Evolutionary conservation across 2,888 invertebrate genomes (phyloP).

Genomic region (Habroteleia sp.): DNA sequence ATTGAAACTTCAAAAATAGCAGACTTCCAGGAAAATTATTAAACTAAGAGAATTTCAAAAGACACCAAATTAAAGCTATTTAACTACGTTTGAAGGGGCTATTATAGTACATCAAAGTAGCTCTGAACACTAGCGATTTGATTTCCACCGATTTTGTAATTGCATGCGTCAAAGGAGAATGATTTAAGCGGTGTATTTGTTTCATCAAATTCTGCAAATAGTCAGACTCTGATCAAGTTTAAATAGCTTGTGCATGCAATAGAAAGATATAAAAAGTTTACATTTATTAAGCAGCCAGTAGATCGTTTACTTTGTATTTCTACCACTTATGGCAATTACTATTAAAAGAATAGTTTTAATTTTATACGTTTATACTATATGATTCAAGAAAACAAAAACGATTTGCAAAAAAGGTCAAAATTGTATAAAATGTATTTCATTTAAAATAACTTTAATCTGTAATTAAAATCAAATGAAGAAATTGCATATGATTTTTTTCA

Average conservation of each 20-base stretch:
- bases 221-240: constrained; percentile 48
- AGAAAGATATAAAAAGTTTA: constrained; percentile 26
- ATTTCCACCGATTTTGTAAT: constrained; percentile 54
- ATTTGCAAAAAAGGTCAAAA: too few species aligned
- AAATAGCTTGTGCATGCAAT: constrained; percentile 38
- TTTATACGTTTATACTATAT: too few species aligned
- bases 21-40: too few species aligned
- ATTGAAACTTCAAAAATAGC: too few species aligned
- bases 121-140: constrained; percentile 52
- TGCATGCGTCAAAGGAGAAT: constrained; percentile 59
- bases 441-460: too few species aligned
- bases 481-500: constrained; percentile 34
- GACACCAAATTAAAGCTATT: too few species aligned
- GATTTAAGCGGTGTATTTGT: constrained; percentile 53
- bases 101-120: constrained; percentile 47
- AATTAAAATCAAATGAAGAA: constrained; percentile 10
- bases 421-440: too few species aligned
- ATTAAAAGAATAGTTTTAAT: too few species aligned
- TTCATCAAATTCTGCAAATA: constrained; percentile 58
- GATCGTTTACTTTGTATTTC: constrained; percentile 16
- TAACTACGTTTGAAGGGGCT: constrained; percentile 40
- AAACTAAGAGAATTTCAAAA: too few species aligned
- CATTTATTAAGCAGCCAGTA: constrained; percentile 26
- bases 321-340: not conserved
- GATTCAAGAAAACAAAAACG: too few species aligned